Conservation (phyloP, 2,797 vertebrate species). For the Hydrocynus forskahlii region DNA sequence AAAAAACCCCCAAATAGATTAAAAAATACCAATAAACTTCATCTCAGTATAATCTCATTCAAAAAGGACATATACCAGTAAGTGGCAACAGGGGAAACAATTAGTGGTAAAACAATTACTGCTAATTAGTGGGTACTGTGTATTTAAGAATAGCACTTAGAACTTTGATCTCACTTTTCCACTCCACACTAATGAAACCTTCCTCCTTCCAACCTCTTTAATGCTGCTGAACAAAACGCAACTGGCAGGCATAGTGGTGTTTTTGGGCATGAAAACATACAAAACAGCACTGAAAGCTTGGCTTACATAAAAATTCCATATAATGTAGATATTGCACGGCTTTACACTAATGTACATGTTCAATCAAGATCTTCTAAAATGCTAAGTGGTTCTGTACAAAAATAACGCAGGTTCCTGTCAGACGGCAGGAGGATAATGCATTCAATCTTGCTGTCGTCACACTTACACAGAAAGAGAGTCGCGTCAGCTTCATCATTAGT, state of each 20-base stretch:
- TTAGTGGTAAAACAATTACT: conserved; percentile 25
- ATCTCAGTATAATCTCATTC: background rate
- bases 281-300: conserved; percentile 34
- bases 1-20: too few relatives aligned
- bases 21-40: background rate
- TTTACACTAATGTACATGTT: conserved; percentile 40
- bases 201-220: conserved; percentile 12
- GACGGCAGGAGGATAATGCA: conserved; percentile 27
- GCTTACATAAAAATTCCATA: conserved; percentile 47
- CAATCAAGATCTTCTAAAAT: conserved; percentile 36
- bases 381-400: conserved; percentile 38
- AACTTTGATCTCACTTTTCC: conserved; percentile 33
- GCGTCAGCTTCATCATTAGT: conserved; percentile 30
- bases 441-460: conserved; percentile 35
- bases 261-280: conserved; percentile 35
- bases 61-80: conserved; percentile 31
- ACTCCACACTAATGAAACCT: conserved; percentile 35
- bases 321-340: conserved; percentile 35
- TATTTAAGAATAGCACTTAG: conserved; percentile 5
- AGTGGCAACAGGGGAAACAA: conserved; percentile 24
- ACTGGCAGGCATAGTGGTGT: conserved; percentile 37
- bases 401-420: conserved; percentile 33
- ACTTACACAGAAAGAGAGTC: conserved; percentile 13
- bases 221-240: conserved; percentile 24
- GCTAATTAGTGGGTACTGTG: conserved; percentile 31